phyloP scores from a whole-genome alignment of 2,888 invertebrate genomes.

The Alviniconcha strummeri region DNA sequence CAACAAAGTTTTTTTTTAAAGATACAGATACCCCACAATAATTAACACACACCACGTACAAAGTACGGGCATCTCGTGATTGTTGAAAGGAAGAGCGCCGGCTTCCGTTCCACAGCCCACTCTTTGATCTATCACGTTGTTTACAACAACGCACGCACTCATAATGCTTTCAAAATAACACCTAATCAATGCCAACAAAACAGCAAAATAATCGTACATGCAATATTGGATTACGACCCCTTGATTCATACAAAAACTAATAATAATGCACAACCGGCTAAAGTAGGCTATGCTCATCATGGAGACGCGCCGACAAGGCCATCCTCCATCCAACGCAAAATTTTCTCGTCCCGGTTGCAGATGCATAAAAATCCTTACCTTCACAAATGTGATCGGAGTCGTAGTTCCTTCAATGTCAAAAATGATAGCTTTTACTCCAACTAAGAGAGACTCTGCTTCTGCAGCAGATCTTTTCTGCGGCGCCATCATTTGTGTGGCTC shows the following conservation, averaged over 20 bases:
- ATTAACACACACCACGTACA: background rate
- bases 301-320: slow-evolving; percentile 32
- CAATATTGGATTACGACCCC: background rate
- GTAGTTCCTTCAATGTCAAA: slow-evolving; percentile 93
- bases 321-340: slow-evolving; percentile 6
- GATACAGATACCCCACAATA: background rate
- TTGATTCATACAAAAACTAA: slow-evolving; percentile 5
- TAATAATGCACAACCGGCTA: background rate
- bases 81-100: background rate
- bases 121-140: slow-evolving; percentile 16
- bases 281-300: slow-evolving; percentile 27
- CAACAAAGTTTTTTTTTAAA: too few species aligned
- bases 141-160: background rate
- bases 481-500: slow-evolving; percentile 43
- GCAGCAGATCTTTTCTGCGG: slow-evolving; percentile 63
- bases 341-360: slow-evolving; percentile 26
- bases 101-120: background rate
- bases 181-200: background rate
- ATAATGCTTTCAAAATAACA: background rate
- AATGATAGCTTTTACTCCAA: slow-evolving; percentile 74
- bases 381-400: slow-evolving; percentile 89
- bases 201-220: background rate
- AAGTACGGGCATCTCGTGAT: too few species aligned
- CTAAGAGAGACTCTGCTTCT: slow-evolving; percentile 64
- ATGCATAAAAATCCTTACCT: slow-evolving; percentile 72